Evolutionary conservation across 2,113 vertebrate species (phyloP), one percentile per base, ranked within the genome.

Genomic region (Oriolus oriolus): DNA sequence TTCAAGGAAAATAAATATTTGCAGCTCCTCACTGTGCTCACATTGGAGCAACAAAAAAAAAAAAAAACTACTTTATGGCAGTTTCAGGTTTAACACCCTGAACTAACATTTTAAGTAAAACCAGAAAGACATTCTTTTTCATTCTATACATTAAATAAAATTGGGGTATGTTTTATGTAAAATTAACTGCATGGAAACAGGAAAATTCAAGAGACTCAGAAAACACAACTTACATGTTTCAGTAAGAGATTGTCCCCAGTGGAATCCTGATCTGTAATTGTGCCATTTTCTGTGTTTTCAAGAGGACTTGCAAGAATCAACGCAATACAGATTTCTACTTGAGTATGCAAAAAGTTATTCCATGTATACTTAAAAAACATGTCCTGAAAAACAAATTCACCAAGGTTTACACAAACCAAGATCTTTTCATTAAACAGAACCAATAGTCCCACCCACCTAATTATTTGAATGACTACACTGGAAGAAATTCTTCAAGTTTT

Each of bases 281-380:
- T 98, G 81, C 98, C 94, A 87, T 98, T 98, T 88, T 99, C 99
- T 19, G 97, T 93, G 95, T 93, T 97, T 92, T 98, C 98, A n/a
- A 99, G 98, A 83, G 99, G 99, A 98, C 98, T 99, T 47, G 99
- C 99, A 96, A 99, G 98, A 93, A 99, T 99, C 98, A 99, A 98
- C 26, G 99, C 99, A 89, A 99, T 98, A 96, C 99, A 99, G 79
- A 99, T 99, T 97, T 99, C 99, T 97, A 99, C 99, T 98, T 99
- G 99, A 64, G 99, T 99, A 94, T 99, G 99, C 90, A 99, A 98
- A 94, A 99, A 99, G 94, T 99, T 99, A 97, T 99, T 99, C 99
- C 99, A 99, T 1, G 99, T 99, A 87, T 99, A 99, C 96, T 98
- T 99, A 97, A 99, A 99, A 98, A 99, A 99, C 99, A 99, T 99